Percentiles rank a stretch among this genome's conserved stretches.
Conservation (phyloP, 2,797 vertebrate genomes). For the Okamejei kenojei region DNA sequence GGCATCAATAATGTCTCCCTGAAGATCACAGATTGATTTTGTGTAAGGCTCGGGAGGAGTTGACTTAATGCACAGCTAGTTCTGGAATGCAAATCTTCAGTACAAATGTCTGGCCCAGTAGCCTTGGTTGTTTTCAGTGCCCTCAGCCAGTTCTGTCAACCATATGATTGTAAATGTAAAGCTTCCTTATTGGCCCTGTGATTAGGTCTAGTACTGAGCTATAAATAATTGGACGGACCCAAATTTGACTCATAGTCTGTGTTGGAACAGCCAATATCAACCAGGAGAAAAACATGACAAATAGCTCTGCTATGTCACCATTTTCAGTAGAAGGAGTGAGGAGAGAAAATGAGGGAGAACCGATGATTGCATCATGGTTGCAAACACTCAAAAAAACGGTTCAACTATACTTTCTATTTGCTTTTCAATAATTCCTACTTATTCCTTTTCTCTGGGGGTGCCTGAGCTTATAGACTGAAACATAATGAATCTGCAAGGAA, state of each 20-base stretch:
- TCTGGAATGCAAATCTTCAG: no score
- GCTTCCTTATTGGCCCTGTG: not conserved
- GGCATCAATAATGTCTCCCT: no score
- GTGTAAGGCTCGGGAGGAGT: no score
- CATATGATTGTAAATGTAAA: not conserved
- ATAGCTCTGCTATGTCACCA: not conserved
- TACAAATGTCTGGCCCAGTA: no score
- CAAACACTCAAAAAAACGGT: not conserved
- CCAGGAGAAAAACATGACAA: not conserved
- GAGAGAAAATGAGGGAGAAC: not conserved
- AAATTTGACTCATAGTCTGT: not conserved
- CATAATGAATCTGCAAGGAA: slow-evolving; percentile 1
- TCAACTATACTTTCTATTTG: not conserved
- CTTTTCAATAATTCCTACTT: slow-evolving; percentile 11
- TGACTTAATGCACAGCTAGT: no score
- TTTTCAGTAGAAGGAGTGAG: not conserved
- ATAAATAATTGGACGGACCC: not conserved
- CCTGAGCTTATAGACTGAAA: not conserved
- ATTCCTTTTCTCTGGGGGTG: not conserved
- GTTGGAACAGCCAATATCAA: not conserved
- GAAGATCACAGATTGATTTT: no score
- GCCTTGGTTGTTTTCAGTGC: no score
- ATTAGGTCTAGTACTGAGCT: not conserved
- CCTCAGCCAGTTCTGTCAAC: no score
- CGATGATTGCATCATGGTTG: not conserved